Conservation (phyloP, 2,888 invertebrate genomes). For the Lepetodrilus schrolli region DNA sequence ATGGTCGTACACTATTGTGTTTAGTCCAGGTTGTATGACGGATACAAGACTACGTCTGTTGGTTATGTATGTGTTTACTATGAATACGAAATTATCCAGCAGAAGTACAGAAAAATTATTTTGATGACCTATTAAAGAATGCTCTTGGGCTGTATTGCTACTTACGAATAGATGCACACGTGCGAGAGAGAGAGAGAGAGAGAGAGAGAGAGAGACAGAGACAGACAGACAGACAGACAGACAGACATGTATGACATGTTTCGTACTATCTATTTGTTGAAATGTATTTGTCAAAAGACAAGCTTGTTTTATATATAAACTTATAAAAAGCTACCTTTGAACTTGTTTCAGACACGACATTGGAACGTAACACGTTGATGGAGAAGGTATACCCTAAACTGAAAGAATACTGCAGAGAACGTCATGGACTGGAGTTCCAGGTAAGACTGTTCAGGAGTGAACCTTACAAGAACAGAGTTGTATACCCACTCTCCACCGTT, state of each 20-base stretch:
- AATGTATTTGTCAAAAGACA: neutral
- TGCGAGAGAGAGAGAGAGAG: too few species aligned
- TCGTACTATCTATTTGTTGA: neutral
- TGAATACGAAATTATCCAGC: too few species aligned
- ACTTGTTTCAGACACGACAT: conserved; percentile 87
- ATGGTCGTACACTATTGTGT: neutral
- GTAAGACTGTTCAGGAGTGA: conserved; percentile 77
- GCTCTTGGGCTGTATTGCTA: too few species aligned
- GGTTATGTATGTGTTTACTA: too few species aligned
- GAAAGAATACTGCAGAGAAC: conserved; percentile 97
- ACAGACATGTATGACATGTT: neutral
- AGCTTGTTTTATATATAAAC: neutral
- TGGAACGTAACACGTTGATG: conserved; percentile 98
- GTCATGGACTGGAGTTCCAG: conserved; percentile 98
- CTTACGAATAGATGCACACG: neutral
- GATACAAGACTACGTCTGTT: too few species aligned
- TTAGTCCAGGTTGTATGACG: too few species aligned
- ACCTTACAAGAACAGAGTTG: neutral
- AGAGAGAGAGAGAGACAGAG: too few species aligned
- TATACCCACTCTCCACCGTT: neutral
- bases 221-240: too few species aligned
- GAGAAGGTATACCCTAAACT: conserved; percentile 97
- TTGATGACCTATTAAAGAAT: too few species aligned
- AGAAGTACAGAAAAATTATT: too few species aligned
- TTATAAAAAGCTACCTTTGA: too few species aligned